Base-by-base conservation (phyloP, 2,113 vertebrate species). In the Channa argus region DNA sequence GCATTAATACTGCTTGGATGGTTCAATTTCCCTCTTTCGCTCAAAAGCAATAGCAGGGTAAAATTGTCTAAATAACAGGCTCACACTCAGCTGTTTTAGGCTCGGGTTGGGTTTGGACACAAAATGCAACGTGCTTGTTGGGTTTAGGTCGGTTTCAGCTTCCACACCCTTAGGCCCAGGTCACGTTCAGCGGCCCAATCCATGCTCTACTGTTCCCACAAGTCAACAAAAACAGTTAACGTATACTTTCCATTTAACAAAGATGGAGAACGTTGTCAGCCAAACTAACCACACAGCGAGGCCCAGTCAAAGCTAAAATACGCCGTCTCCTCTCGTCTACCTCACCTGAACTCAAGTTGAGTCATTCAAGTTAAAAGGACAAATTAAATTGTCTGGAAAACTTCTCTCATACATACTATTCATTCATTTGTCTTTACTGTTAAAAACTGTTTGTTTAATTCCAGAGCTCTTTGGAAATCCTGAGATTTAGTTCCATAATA, bases 401-500 rank as follows among this genome's bases (percentile, higher is more conserved):
- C 24, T 24, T 24, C 24, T 24, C 24, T 24, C 24, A 24, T 24
- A 24, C 24, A 24, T 24, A 24, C 24, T 24, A 24, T 24, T 24
- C 24, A 24, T 24, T 24, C 24, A 24, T 24, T 24, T 24, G 24
- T 24, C 24, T 24, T 24, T 24, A 24, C 14, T 60, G n/a, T 3
- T 43, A 1, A 44, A 6, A 14, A 9, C 8, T 13, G 3, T 41
- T 61, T 61, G 24, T 45, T 47, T 10, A 5, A 39, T 15, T 11
- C 50, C 50, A 15, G 8, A 4, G 8, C 5, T 2, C 9, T 1
- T 15, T 54, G 15, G 73, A 63, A 52, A 8, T 8, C 13, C 14
- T 62, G 5, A 46, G 46, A 53, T 52, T 39, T 0, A 47, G 53
- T 44, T 49, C 34, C 37, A 51, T 63, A 14, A 63, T 47, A 69